Evolutionary conservation across 2,888 invertebrate genomes (phyloP), one percentile per base, ranked within the genome.

Genomic region (Frankliniella intonsa): DNA sequence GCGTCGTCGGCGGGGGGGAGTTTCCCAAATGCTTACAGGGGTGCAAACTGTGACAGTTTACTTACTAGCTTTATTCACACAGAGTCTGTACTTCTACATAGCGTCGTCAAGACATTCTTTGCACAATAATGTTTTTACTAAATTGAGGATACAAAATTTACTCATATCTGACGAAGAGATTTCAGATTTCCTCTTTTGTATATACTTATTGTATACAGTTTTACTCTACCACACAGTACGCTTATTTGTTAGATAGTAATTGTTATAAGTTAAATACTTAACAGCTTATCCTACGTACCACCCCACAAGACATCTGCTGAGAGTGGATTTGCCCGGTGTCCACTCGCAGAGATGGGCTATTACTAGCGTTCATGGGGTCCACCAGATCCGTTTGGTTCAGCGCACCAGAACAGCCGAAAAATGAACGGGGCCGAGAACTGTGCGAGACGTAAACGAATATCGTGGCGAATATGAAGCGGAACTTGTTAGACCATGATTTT

Each of bases 101-200:
- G 38, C 38, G 2, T 38, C 5, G 5, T 38, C 3, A 38, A 38
- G 38, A 38, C 38, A 38, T 38, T 38, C 38, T 38, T 38, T 38
- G 5, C 38, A 38, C 38, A 38, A 38, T 38, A 38, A 5, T 38
- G 38, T 25, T 10, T 25, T 76, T 62, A 8, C 14, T 19, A 62
- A n/a, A 62, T 14, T n/a, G 17, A 76, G 25, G 5, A 76, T 76
- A 76, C 69, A 76, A 76, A 76, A 76, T 25, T 76, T 76, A 76
- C 25, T 76, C 25, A 22, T 76, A 11, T 76, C 22, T 25, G 12
- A 22, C 10, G 1, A 5, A 76, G 9, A 76, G 0, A 8, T 76
- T 22, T 25, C 25, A 10, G 69, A 8, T 76, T 22, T 25, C 25
- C 12, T 22, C 3, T 11, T 3, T 76, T 8, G 25, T 0, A 22